Evolutionary conservation across 2,797 vertebrate genomes (phyloP).

Genomic region (Zenarchopterus dispar): DNA sequence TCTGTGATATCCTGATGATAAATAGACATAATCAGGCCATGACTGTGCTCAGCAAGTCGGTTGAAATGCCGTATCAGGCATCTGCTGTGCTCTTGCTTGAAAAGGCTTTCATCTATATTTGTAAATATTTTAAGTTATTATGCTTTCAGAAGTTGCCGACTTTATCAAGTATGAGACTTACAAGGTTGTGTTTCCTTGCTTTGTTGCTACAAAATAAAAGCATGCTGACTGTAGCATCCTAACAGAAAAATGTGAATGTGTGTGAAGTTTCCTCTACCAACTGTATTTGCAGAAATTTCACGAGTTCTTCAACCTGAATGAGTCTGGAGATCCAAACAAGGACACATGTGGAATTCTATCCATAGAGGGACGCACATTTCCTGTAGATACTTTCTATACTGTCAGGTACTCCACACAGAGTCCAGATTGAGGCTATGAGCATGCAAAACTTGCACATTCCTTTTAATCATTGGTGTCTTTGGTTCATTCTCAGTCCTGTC

Average conservation of each 20-base stretch:
- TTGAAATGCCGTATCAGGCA: slow-evolving; percentile 53
- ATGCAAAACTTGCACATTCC: neutral
- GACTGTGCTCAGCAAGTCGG: slow-evolving; percentile 42
- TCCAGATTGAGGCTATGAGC: neutral
- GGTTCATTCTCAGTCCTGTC: slow-evolving; percentile 85
- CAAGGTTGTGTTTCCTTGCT: neutral
- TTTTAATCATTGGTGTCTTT: neutral
- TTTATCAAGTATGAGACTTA: slow-evolving; percentile 20
- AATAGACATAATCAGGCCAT: slow-evolving; percentile 54
- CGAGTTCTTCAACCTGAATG: slow-evolving; percentile 97
- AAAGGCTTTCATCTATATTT: slow-evolving; percentile 40
- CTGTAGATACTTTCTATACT: slow-evolving; percentile 96
- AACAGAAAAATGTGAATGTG: neutral
- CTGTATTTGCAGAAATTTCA: slow-evolving; percentile 90
- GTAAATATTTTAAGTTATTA: slow-evolving; percentile 19
- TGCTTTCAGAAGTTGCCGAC: slow-evolving; percentile 3
- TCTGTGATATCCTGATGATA: slow-evolving; percentile 51
- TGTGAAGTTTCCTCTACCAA: neutral
- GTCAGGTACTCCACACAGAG: slow-evolving; percentile 85
- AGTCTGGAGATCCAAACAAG: slow-evolving; percentile 89
- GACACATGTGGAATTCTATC: slow-evolving; percentile 96
- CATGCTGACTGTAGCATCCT: neutral
- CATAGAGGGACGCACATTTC: slow-evolving; percentile 93
- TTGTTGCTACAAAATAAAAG: neutral
- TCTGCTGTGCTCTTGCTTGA: slow-evolving; percentile 35